phyloP scores from a whole-genome alignment of 37 sponge, comb jelly and placozoan species.

The Amphimedon queenslandica region DNA sequence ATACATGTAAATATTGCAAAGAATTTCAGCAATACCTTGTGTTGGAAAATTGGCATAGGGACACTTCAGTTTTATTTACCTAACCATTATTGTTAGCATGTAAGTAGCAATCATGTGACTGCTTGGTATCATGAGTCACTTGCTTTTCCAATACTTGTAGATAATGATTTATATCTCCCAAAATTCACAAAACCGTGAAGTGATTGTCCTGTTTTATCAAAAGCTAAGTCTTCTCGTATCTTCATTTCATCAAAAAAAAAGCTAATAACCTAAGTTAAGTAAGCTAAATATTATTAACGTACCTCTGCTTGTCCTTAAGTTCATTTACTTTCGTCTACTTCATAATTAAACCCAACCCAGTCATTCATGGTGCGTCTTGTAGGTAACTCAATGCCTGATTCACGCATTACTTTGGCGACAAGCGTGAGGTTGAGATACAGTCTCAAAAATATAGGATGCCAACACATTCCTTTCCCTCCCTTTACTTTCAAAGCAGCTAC shows the following conservation, averaged over 20 bases:
- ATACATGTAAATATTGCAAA: too few species aligned
- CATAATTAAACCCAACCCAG: neutral
- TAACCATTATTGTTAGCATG: neutral
- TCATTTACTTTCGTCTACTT: neutral
- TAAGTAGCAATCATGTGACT: neutral
- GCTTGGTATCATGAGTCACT: neutral
- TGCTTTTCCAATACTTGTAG: neutral
- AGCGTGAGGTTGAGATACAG: too few species aligned
- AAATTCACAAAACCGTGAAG: neutral
- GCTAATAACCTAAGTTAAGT: too few species aligned
- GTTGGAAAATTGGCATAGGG: neutral
- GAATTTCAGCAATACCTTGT: neutral
- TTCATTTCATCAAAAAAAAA: neutral
- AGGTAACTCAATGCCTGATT: neutral
- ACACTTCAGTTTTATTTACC: neutral
- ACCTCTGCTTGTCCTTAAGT: neutral
- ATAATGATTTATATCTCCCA: neutral
- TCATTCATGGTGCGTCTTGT: neutral
- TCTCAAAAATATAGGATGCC: neutral
- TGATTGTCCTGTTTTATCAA: neutral
- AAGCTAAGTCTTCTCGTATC: neutral
- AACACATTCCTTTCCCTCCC: neutral
- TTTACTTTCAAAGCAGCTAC: constrained; percentile 1
- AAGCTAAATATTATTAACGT: neutral
- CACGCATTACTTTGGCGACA: neutral